Conservation (phyloP, 30 jellyfish, hydroid and myxozoan species). For the Pelagia noctiluca region DNA sequence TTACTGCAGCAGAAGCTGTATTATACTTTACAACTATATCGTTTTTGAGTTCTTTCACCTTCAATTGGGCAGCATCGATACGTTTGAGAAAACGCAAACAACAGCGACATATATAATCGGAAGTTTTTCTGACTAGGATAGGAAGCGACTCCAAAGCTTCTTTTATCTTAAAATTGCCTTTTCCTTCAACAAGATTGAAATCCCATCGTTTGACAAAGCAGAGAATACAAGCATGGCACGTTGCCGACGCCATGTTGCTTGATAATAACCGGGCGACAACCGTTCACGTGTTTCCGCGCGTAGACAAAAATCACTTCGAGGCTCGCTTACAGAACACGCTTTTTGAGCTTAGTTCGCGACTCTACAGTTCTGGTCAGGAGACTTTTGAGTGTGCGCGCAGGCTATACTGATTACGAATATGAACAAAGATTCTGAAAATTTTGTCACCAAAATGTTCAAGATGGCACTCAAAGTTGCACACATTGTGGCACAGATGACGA, state of each 20-base stretch:
- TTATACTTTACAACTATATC: constrained; percentile 1
- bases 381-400: too few species aligned
- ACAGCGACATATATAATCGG: constrained; percentile 18
- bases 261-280: background rate
- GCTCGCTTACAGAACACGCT: constrained; percentile 9
- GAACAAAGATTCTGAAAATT: too few species aligned
- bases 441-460: too few species aligned
- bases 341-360: constrained; percentile 3
- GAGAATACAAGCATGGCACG: too few species aligned
- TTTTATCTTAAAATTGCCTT: constrained; percentile 25
- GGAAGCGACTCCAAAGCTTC: constrained; percentile 27
- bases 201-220: constrained; percentile 44
- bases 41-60: constrained; percentile 21
- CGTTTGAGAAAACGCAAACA: constrained; percentile 26
- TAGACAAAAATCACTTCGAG: background rate
- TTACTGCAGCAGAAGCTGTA: background rate
- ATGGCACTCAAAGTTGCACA: too few species aligned
- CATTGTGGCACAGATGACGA: too few species aligned
- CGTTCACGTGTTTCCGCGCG: background rate
- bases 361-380: too few species aligned
- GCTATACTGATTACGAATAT: too few species aligned
- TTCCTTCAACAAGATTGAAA: constrained; percentile 36
- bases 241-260: constrained; percentile 10
- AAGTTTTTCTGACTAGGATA: background rate
- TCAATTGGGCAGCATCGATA: constrained; percentile 7